A percentile compares a stretch with the other conserved stretches of the same genome.
These are phyloP conservation scores for Galaxias olidus DNA, from an alignment of 2,797 vertebrate genomes.

Conservation along the genomic window DNA sequence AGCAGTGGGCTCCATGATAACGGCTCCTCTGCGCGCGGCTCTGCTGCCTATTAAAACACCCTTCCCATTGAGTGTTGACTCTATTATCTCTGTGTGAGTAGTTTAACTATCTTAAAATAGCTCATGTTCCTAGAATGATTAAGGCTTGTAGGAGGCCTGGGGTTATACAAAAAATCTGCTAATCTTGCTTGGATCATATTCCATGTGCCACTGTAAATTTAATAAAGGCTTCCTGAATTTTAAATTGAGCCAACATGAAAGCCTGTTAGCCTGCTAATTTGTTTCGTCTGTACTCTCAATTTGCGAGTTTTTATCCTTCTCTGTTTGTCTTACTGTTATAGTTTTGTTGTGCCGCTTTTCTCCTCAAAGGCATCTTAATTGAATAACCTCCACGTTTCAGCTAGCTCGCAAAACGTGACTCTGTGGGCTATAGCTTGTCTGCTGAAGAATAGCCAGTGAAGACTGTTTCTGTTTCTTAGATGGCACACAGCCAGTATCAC, in stretches of 20 bases:
- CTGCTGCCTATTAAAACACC: background rate
- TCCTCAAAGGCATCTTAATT: too few species aligned
- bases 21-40: background rate
- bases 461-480: too few species aligned
- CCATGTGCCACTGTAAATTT: conserved; percentile 32
- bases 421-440: too few species aligned
- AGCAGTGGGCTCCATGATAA: too few species aligned
- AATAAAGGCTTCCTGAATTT: conserved; percentile 22
- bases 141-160: conserved; percentile 12
- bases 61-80: too few species aligned
- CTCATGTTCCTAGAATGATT: conserved; percentile 6
- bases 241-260: conserved; percentile 35
- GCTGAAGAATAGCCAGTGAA: too few species aligned
- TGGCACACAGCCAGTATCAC: too few species aligned
- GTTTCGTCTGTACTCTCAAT: background rate
- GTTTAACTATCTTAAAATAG: background rate
- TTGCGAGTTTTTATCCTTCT: background rate
- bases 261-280: conserved; percentile 22
- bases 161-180: conserved; percentile 12
- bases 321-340: too few species aligned
- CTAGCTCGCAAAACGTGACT: too few species aligned
- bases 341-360: too few species aligned
- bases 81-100: background rate
- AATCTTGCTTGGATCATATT: conserved; percentile 25
- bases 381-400: too few species aligned